A percentile compares a stretch with the other conserved stretches of the same genome.
phyloP scores from a whole-genome alignment of 2,888 invertebrate genomes.

The Metalampra italica region DNA sequence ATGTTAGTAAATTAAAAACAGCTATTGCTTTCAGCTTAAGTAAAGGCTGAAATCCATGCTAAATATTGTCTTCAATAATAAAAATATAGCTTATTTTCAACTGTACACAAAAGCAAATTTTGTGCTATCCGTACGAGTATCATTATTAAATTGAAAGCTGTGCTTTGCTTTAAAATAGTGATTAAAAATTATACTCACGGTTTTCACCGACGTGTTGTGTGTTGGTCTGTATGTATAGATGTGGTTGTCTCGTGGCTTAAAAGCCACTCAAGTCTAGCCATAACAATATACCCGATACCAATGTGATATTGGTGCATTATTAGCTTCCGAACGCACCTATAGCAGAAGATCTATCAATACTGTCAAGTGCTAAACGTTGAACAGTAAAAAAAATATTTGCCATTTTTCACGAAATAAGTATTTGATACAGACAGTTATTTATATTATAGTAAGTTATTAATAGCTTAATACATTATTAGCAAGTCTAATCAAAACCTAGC shows the following conservation, averaged over 20 bases:
- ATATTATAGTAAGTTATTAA: too few species aligned
- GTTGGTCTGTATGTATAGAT: slow-evolving; percentile 41
- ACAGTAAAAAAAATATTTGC: too few species aligned
- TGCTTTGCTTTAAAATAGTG: slow-evolving; percentile 33
- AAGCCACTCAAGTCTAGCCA: background rate
- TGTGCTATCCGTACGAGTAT: slow-evolving; percentile 4
- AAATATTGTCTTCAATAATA: background rate
- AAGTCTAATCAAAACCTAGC: too few species aligned
- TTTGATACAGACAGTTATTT: too few species aligned
- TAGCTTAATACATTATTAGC: too few species aligned
- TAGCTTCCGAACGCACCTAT: too few species aligned
- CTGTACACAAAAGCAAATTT: slow-evolving; percentile 3
- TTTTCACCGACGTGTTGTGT: slow-evolving; percentile 52
- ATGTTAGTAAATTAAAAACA: too few species aligned
- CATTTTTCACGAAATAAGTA: too few species aligned
- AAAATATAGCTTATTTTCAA: background rate
- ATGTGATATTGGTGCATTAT: too few species aligned
- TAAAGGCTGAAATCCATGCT: background rate
- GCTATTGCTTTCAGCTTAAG: too few species aligned
- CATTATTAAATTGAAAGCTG: slow-evolving; percentile 28
- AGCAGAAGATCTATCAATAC: too few species aligned
- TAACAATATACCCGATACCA: background rate
- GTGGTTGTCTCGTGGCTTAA: slow-evolving; percentile 55
- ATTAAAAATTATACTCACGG: slow-evolving; percentile 59
- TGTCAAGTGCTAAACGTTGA: too few species aligned